These are phyloP conservation scores for Cinclus cinclus DNA, from an alignment of 2,113 vertebrate species.

Conservation along the genomic window DNA sequence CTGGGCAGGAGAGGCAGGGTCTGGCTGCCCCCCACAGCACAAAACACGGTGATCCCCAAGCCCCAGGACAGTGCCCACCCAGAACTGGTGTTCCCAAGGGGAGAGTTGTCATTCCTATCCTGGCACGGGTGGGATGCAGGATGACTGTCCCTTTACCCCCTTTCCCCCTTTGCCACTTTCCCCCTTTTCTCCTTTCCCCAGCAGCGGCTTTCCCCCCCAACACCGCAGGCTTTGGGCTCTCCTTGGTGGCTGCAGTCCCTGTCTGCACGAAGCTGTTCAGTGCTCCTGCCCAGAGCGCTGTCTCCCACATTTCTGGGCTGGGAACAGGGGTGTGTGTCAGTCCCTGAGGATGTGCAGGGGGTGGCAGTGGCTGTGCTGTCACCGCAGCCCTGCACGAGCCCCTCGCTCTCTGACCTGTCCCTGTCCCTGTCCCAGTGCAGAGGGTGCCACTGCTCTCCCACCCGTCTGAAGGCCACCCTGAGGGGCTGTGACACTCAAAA, in stretches of 20 bases:
- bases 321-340: neutral
- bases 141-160: too few relatives aligned
- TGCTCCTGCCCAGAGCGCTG: neutral
- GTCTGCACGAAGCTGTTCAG: neutral
- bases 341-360: neutral
- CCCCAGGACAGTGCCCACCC: fast-evolving
- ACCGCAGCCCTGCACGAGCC: fast-evolving
- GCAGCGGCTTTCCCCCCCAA: fast-evolving
- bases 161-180: too few relatives aligned
- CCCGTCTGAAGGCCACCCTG: neutral
- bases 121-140: fast-evolving
- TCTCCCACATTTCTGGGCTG: fast-evolving
- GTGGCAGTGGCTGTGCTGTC: neutral
- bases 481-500: neutral
- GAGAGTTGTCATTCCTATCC: neutral
- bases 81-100: neutral
- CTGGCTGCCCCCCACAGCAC: neutral
- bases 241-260: neutral
- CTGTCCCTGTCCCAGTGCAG: fast-evolving
- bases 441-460: neutral
- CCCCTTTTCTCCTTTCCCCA: neutral
- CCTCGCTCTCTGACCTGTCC: fast-evolving
- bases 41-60: fast-evolving
- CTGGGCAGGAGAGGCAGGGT: neutral
- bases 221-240: fast-evolving